phyloP scores from a whole-genome alignment of 2,797 vertebrate species.

The Amblyraja radiata region DNA sequence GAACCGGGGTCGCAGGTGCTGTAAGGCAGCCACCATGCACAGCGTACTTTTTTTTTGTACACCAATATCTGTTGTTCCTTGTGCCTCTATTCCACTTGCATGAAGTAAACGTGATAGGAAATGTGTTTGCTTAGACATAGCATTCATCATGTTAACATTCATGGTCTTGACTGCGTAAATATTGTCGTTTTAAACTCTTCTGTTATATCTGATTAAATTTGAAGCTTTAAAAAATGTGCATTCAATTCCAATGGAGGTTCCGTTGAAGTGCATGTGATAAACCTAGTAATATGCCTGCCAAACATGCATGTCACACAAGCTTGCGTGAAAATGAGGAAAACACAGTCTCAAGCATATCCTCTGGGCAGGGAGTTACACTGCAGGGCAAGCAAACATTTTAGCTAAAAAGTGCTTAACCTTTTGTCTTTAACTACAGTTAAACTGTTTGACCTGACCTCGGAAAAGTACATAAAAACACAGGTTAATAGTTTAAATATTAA shows the following conservation, averaged over 20 bases:
- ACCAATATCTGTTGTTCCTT: too few species aligned
- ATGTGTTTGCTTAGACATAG: background rate
- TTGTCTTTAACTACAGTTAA: constrained; percentile 46
- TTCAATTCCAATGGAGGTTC: background rate
- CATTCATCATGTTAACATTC: background rate
- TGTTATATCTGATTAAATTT: background rate
- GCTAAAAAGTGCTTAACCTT: constrained; percentile 39
- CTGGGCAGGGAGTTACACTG: background rate
- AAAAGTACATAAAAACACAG: constrained; percentile 37
- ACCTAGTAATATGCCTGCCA: background rate
- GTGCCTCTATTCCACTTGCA: background rate
- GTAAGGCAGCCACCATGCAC: too few species aligned
- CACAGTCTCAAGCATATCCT: background rate
- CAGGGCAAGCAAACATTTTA: constrained; percentile 30
- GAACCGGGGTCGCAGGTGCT: too few species aligned
- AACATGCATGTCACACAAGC: background rate
- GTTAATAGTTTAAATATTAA: constrained; percentile 38
- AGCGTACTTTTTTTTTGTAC: too few species aligned
- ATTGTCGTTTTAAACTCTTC: constrained; percentile 17
- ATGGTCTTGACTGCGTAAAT: background rate
- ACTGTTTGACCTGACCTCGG: constrained; percentile 43
- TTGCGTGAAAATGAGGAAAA: constrained; percentile 1
- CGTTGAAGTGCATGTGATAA: background rate
- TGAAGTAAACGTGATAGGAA: background rate
- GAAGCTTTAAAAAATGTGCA: background rate